phyloP scores from a whole-genome alignment of 2,113 vertebrate genomes.

The Ancistrus triradiatus region DNA sequence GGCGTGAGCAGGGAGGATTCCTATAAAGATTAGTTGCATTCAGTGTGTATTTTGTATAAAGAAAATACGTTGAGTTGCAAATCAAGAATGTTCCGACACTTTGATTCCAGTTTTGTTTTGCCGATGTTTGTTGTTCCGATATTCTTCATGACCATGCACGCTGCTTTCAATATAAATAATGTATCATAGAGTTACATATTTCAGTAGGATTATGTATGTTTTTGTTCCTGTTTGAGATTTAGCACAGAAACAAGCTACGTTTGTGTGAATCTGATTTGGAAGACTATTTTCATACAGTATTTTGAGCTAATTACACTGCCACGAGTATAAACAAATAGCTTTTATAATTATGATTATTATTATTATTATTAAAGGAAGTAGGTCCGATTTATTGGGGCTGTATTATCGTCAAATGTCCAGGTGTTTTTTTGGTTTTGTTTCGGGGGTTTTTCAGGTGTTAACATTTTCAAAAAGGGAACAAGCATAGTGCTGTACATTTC shows the following conservation, averaged over 20 bases:
- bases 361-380: neutral
- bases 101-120: slow-evolving; percentile 35
- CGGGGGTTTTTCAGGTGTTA: slow-evolving; percentile 36
- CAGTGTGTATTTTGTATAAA: slow-evolving; percentile 17
- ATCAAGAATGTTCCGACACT: slow-evolving; percentile 26
- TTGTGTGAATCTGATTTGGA: slow-evolving; percentile 7
- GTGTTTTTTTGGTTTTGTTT: no score
- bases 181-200: slow-evolving; percentile 36
- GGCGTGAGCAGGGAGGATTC: no score
- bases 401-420: no score
- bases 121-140: slow-evolving; percentile 16
- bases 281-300: slow-evolving; percentile 14
- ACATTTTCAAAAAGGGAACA: slow-evolving; percentile 58
- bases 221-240: slow-evolving; percentile 26
- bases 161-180: slow-evolving; percentile 47
- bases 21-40: slow-evolving; percentile 8
- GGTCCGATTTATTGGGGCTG: neutral
- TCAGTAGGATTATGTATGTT: slow-evolving; percentile 33
- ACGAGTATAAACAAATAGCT: neutral
- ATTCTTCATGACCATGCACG: slow-evolving; percentile 42
- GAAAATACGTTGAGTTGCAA: slow-evolving; percentile 22
- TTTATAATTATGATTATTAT: slow-evolving; percentile 9
- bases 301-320: slow-evolving; percentile 36
- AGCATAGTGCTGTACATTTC: slow-evolving; percentile 64
- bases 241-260: slow-evolving; percentile 29